phyloP scores from a whole-genome alignment of 1,140 invertebrate species.

The Latrodectus geometricus region DNA sequence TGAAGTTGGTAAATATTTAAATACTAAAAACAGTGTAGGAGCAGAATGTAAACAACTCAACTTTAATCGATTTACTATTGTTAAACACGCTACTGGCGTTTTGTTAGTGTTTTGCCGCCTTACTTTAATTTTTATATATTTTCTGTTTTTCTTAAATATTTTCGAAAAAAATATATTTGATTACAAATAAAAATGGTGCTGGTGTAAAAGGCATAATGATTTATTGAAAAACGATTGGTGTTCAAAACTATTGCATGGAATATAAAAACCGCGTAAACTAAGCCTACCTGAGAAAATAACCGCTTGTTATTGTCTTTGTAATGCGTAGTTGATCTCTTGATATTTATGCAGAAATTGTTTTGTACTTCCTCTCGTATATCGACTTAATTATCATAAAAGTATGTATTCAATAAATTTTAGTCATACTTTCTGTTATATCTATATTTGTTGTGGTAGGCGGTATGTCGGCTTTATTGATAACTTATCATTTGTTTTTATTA shows the following conservation, averaged over 20 bases:
- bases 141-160: slow-evolving; percentile 13
- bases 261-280: slow-evolving; percentile 51
- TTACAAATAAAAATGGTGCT: background rate
- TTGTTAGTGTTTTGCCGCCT: slow-evolving; percentile 34
- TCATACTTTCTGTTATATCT: background rate
- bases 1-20: no score
- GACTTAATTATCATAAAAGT: background rate
- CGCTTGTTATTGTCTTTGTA: slow-evolving; percentile 45
- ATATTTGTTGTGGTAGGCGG: background rate
- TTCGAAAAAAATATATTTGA: background rate
- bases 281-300: slow-evolving; percentile 51
- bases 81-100: slow-evolving; percentile 48
- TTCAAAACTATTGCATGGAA: slow-evolving; percentile 21
- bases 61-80: background rate
- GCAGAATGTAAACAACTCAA: slow-evolving; percentile 14
- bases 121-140: slow-evolving; percentile 37
- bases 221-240: background rate
- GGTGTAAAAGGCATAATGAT: background rate
- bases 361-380: slow-evolving; percentile 9
- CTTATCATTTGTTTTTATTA: slow-evolving; percentile 8
- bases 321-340: slow-evolving; percentile 21
- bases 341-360: slow-evolving; percentile 5
- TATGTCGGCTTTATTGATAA: background rate
- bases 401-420: background rate
- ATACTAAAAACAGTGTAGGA: no score